Conservation (phyloP, 1,140 invertebrate genomes). For the Frieseomelitta varia region DNA sequence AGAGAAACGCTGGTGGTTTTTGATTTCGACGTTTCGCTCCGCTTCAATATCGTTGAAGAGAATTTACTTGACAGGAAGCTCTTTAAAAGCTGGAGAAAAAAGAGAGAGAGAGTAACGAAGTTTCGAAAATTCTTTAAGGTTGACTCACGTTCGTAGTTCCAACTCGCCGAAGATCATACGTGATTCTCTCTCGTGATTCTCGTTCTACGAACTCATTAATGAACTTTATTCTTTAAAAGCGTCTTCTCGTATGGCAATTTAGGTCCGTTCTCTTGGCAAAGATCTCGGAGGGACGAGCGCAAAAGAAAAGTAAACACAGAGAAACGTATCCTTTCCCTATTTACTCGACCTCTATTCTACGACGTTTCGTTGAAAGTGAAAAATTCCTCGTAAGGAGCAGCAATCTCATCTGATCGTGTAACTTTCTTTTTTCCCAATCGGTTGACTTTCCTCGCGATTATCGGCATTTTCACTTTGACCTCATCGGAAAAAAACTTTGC, state of each 20-base stretch:
- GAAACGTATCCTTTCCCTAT: not conserved
- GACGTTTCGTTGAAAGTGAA: slow-evolving; percentile 18
- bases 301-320: slow-evolving; percentile 4
- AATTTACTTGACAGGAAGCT: too few relatives aligned
- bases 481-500: not conserved
- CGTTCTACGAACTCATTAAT: not conserved
- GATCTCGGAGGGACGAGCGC: not conserved
- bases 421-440: not conserved
- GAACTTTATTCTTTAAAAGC: not conserved
- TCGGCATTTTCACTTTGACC: not conserved
- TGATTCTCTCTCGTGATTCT: not conserved
- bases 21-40: too few relatives aligned
- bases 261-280: not conserved
- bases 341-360: not conserved
- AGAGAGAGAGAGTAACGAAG: too few relatives aligned
- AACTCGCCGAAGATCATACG: not conserved
- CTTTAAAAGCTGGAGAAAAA: too few relatives aligned
- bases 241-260: not conserved
- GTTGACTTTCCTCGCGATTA: too few relatives aligned
- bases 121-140: not conserved
- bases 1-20: too few relatives aligned
- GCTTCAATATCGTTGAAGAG: too few relatives aligned
- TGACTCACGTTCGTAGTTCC: not conserved
- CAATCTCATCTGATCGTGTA: not conserved
- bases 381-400: not conserved